Percentiles rank a stretch among this genome's conserved stretches.
Evolutionary conservation across 2,113 vertebrate genomes (phyloP).

Genomic region (Callipepla californica): DNA sequence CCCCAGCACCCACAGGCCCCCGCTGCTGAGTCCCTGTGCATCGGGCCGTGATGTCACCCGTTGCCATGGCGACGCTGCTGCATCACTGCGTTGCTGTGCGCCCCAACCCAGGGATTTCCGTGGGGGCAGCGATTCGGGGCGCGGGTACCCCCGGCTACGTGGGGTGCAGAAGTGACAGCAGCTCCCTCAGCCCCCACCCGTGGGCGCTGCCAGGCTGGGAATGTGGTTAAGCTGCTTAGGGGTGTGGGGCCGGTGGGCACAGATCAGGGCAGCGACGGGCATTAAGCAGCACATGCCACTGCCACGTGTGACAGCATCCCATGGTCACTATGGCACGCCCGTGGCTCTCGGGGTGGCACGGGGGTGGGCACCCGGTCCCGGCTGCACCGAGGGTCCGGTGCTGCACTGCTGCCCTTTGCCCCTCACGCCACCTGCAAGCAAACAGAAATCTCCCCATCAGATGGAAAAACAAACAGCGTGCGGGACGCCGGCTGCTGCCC

Average conservation of each 20-base stretch:
- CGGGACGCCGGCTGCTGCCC: neutral
- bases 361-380: accelerated
- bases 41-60: slow-evolving; percentile 67
- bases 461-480: neutral
- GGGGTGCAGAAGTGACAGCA: neutral
- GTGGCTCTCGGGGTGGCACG: neutral
- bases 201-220: neutral
- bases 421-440: neutral
- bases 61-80: slow-evolving; percentile 70
- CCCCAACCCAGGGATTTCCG: slow-evolving; percentile 57
- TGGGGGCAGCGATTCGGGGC: neutral
- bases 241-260: accelerated
- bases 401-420: neutral
- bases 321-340: accelerated
- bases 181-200: neutral
- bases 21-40: slow-evolving; percentile 18
- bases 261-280: neutral
- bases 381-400: accelerated
- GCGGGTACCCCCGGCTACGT: accelerated
- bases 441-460: neutral
- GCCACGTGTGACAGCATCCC: neutral
- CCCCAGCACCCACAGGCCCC: neutral
- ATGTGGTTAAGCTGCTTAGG: neutral
- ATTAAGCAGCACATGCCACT: neutral
- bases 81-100: slow-evolving; percentile 19